Evolutionary conservation across 2,113 vertebrate genomes (phyloP).

Genomic region (Amazona guildingii): DNA sequence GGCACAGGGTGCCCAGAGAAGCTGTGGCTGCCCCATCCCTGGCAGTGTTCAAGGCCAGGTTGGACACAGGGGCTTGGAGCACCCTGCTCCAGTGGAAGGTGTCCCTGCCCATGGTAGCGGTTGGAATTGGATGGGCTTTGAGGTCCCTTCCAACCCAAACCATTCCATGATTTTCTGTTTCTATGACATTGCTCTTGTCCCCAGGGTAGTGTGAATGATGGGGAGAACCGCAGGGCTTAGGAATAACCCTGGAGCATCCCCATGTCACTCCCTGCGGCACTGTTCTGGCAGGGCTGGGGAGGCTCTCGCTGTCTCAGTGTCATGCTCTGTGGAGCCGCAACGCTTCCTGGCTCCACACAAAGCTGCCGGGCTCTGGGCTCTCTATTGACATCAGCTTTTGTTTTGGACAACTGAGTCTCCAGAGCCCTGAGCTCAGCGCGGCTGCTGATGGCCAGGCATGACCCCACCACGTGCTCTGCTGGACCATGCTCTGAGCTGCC

Average conservation of each 20-base stretch:
- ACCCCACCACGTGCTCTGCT: not conserved
- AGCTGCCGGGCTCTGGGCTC: not conserved
- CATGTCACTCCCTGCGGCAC: accelerated
- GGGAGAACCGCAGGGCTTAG: not conserved
- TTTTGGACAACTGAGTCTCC: not conserved
- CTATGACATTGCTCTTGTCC: not conserved
- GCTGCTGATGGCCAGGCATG: not conserved
- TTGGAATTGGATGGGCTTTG: not conserved
- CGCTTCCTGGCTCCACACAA: accelerated
- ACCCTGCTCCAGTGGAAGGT: not conserved
- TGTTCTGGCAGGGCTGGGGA: not conserved
- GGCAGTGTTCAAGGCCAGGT: no score
- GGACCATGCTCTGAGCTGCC: not conserved
- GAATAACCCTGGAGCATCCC: not conserved
- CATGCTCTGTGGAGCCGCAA: not conserved
- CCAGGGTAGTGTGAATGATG: not conserved
- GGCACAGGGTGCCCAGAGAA: no score
- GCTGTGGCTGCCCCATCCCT: no score
- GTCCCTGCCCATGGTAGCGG: not conserved
- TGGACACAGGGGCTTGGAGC: not conserved
- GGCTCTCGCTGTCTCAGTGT: not conserved
- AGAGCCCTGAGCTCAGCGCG: not conserved
- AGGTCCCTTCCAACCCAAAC: not conserved
- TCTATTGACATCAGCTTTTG: constrained; percentile 17
- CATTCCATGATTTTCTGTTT: not conserved